Base-by-base conservation (phyloP, 2,797 vertebrate species). In the Myotis myotis region DNA sequence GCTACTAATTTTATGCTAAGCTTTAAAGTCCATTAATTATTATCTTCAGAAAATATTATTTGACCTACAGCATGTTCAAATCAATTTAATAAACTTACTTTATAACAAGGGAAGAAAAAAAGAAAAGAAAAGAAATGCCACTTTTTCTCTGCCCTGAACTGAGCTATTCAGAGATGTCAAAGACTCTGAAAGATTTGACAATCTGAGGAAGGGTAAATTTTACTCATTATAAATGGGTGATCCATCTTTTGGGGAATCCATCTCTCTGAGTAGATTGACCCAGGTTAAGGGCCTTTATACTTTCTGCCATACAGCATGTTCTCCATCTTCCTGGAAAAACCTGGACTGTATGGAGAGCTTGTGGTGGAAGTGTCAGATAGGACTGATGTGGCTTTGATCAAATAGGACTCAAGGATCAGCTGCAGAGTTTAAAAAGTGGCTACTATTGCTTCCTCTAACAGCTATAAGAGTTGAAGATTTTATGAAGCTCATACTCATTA, bases 61-160 rank as follows among this genome's bases (percentile, higher is more conserved):
- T 97, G 97, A 97, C 96, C 95, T 97, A 95, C 96, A 95, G 92
- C 97, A 96, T 97, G 95, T 97, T 92, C 91, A 97, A 96, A 97
- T 97, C 96, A 95, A 92, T 96, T 97, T 97, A 97, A 97, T 97
- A 97, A 97, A 97, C 95, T 97, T 93, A 94, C 96, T 97, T 97
- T 97, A 97, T 97, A 97, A 96, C 85, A 96, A 94, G 86, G 22
- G 22, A 55, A 78, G 11, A 23, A 55, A n/a, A 53, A 15, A 62
- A 62, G 10, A 28, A 60, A 60, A 60, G 44, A 44, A 44, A 36
- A 78, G 12, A 78, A 88, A 78, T 28, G 6, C 4, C 38, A 9
- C n/a, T 64, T 60, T 57, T 83, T 84, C 12, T 11, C 53, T 53
- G 23, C 3, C 28, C 19, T 51, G 20, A 74, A 70, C 2, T 38